These are phyloP conservation scores for Oceanodroma leucorhoa DNA, from an alignment of 2,797 vertebrate genomes.

Conservation along the genomic window DNA sequence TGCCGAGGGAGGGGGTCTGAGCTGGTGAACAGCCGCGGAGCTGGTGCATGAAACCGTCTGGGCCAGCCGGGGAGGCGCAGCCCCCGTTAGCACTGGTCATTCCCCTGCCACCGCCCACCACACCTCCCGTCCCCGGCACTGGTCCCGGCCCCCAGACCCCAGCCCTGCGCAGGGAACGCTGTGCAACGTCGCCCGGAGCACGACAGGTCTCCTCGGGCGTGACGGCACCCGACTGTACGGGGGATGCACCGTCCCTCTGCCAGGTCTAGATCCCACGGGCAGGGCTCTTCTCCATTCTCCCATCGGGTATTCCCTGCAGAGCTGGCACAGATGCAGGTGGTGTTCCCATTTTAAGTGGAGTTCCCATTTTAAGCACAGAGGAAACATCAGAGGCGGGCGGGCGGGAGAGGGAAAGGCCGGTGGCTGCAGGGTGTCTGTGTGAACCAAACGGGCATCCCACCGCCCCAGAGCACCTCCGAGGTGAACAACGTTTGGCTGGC, in stretches of 20 bases:
- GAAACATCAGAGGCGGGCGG: not conserved
- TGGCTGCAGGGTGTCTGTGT: not conserved
- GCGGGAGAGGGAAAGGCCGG: not conserved
- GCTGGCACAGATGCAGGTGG: accelerated
- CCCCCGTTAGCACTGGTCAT: not conserved
- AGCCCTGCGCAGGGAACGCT: not conserved
- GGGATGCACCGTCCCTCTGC: not conserved
- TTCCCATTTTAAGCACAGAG: not conserved
- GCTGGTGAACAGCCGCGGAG: accelerated
- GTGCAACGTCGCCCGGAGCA: accelerated
- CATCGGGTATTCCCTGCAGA: accelerated
- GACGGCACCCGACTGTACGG: accelerated
- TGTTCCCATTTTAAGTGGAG: accelerated
- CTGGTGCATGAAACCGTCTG: not conserved
- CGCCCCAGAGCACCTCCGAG: not conserved
- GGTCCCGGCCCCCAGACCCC: not conserved
- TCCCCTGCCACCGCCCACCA: accelerated
- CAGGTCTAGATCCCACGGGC: not conserved
- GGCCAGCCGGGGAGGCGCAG: not conserved
- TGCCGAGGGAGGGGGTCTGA: not conserved
- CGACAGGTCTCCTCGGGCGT: accelerated
- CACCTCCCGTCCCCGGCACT: accelerated
- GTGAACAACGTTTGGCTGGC: accelerated
- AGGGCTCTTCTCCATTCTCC: not conserved
- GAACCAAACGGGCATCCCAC: not conserved